Evolutionary conservation across 2,797 vertebrate genomes (phyloP).

Genomic region (Cetoscarus ocellatus): DNA sequence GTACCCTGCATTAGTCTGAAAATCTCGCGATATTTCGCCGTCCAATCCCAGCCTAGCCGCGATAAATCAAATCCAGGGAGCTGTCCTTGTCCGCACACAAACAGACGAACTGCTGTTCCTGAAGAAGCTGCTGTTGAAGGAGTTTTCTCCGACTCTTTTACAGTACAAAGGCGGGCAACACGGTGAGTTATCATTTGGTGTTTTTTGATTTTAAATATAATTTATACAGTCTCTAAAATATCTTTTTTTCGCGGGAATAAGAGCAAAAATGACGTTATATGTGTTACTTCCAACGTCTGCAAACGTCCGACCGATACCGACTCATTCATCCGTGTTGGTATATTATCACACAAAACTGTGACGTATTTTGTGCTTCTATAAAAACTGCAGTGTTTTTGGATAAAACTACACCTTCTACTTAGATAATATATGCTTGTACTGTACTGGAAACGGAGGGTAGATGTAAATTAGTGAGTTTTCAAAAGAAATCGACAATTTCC

Average conservation of each 20-base stretch:
- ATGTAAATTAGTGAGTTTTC: no score
- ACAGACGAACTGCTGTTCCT: neutral
- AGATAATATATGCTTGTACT: no score
- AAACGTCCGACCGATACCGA: fast-evolving
- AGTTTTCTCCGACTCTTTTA: fast-evolving
- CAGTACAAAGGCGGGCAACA: neutral
- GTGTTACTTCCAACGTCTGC: neutral
- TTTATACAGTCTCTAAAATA: no score
- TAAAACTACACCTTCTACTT: no score
- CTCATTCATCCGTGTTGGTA: neutral
- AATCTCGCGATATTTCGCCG: conserved; percentile 51
- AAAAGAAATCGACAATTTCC: no score
- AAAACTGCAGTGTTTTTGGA: no score
- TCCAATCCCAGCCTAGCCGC: conserved; percentile 47
- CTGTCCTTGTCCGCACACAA: neutral
- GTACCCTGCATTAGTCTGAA: conserved; percentile 55
- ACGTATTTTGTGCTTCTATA: neutral
- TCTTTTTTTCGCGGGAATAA: neutral
- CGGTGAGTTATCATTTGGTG: conserved; percentile 24
- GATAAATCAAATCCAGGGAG: conserved; percentile 64
- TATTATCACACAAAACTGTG: no score
- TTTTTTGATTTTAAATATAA: neutral
- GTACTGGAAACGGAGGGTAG: no score
- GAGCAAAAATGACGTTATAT: neutral
- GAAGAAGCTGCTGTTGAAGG: neutral